These are phyloP conservation scores for Galerucella calmariensis DNA, from an alignment of 2,888 invertebrate genomes.

Conservation along the genomic window DNA sequence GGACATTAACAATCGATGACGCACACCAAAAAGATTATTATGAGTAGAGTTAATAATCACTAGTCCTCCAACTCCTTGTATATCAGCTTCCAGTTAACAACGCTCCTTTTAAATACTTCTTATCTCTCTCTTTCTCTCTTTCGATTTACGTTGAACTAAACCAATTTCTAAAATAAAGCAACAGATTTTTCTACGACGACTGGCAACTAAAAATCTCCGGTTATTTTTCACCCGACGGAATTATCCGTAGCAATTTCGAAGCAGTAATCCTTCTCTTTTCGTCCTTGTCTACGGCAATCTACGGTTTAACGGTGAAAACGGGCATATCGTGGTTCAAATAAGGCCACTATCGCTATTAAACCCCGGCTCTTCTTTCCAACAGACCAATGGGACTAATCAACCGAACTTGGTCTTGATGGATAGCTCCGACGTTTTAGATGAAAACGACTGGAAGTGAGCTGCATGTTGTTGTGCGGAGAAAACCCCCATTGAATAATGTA, in stretches of 20 bases:
- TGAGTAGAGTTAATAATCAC: no score
- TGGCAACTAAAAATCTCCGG: conserved; percentile 21
- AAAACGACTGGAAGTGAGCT: conserved; percentile 17
- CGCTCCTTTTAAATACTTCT: no score
- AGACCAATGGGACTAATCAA: conserved; percentile 51
- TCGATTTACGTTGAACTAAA: no score
- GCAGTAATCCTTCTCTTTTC: conserved; percentile 26
- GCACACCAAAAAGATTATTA: no score
- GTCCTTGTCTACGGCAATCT: conserved; percentile 15
- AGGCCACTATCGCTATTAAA: conserved; percentile 40
- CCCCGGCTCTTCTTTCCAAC: conserved; percentile 35
- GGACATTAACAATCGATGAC: no score
- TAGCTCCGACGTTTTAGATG: conserved; percentile 37
- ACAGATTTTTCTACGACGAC: conserved; percentile 3
- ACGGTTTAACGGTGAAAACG: neutral
- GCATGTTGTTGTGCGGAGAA: conserved; percentile 13
- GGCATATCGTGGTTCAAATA: conserved; percentile 26
- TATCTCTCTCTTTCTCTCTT: no score
- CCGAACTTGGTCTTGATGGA: conserved; percentile 53
- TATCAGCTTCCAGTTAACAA: no score
- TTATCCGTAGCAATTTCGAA: conserved; percentile 18
- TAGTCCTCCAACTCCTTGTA: no score
- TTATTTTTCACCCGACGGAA: conserved; percentile 22
- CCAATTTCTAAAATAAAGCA: conserved; percentile 15
- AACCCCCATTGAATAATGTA: conserved; percentile 13